Conservation (phyloP, 2,797 vertebrate genomes). For the Trachops cirrhosus region DNA sequence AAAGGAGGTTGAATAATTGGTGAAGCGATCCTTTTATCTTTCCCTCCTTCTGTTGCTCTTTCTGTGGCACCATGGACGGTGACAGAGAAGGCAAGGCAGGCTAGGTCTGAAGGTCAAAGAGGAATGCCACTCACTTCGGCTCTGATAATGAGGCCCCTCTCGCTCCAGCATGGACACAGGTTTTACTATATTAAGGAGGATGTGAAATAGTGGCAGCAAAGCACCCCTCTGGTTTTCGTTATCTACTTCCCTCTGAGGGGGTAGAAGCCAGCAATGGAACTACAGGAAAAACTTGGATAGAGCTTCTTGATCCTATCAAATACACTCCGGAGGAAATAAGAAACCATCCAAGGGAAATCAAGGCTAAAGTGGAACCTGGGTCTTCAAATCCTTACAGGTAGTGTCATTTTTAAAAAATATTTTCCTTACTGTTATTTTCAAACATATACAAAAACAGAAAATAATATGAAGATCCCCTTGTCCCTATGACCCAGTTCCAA, state of each 20-base stretch:
- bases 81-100: background rate
- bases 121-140: background rate
- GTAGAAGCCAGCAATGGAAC: background rate
- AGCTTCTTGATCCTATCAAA: background rate
- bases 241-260: background rate
- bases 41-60: background rate
- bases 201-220: background rate
- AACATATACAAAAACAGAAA: background rate
- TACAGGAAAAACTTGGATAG: background rate
- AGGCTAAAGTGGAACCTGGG: background rate
- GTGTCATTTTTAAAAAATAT: background rate
- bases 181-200: background rate
- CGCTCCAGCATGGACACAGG: background rate
- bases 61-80: rapidly evolving
- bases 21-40: background rate
- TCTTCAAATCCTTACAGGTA: background rate
- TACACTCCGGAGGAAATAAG: background rate
- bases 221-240: too few species aligned
- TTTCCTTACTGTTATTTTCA: slow-evolving; percentile 8
- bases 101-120: background rate
- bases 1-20: background rate
- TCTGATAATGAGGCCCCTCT: background rate
- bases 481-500: background rate
- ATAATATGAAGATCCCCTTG: background rate
- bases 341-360: background rate